phyloP scores from a whole-genome alignment of 2,888 invertebrate species.

The Lithophane leautieri region DNA sequence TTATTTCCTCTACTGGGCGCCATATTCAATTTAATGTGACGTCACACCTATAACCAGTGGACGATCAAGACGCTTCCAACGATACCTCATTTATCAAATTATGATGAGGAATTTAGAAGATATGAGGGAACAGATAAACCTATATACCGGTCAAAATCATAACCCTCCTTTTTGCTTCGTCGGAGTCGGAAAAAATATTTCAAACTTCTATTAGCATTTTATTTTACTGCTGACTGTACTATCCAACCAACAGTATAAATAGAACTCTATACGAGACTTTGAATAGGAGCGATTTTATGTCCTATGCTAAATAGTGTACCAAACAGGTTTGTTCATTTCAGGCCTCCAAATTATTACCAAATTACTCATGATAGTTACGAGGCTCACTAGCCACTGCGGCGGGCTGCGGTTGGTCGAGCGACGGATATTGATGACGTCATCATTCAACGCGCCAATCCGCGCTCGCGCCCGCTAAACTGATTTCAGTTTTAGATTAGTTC shows the following conservation, averaged over 20 bases:
- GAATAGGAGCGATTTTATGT: conserved; percentile 14
- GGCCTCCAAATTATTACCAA: conserved; percentile 65
- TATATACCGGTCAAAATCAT: no score
- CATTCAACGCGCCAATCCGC: conserved; percentile 85
- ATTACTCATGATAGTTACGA: conserved; percentile 68
- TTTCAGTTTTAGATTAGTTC: conserved; percentile 85
- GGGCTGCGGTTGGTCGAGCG: conserved; percentile 82
- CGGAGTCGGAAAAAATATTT: no score
- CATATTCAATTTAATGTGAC: no score
- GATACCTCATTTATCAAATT: no score
- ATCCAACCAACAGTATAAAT: not conserved
- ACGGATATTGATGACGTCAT: conserved; percentile 88
- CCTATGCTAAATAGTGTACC: conserved; percentile 10
- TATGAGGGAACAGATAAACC: no score
- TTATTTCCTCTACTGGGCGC: no score
- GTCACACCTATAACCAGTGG: no score
- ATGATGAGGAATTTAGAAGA: no score
- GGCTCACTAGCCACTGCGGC: conserved; percentile 64
- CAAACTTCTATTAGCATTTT: not conserved
- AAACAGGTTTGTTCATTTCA: conserved; percentile 48
- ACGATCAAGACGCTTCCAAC: no score
- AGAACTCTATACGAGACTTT: not conserved
- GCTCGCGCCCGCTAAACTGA: conserved; percentile 80
- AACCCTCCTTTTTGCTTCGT: no score
- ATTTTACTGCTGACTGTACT: not conserved